Percentiles rank a stretch among this genome's conserved stretches.
phyloP scores from a whole-genome alignment of 2,113 vertebrate species.

The Pangasianodon hypophthalmus region DNA sequence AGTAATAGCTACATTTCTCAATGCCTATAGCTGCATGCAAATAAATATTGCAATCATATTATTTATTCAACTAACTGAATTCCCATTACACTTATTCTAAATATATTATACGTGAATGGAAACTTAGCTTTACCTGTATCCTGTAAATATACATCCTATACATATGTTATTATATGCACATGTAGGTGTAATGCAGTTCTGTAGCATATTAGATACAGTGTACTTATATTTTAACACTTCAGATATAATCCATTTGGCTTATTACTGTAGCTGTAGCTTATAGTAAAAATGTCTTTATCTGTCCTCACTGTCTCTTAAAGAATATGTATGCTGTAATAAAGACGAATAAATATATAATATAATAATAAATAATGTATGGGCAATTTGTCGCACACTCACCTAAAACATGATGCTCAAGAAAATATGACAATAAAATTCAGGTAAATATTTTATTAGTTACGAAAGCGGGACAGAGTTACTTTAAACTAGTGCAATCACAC shows the following conservation, averaged over 20 bases:
- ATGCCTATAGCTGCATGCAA: neutral
- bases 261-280: neutral
- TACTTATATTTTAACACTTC: neutral
- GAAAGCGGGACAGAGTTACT: neutral
- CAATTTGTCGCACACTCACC: neutral
- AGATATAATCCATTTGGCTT: neutral
- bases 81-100: neutral
- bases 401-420: neutral
- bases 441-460: neutral
- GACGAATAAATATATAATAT: neutral
- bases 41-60: neutral
- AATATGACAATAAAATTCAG: neutral
- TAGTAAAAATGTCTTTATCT: neutral
- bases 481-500: neutral
- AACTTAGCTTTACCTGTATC: neutral
- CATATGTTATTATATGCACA: neutral
- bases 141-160: neutral
- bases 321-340: neutral
- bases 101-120: neutral
- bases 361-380: neutral
- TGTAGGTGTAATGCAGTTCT: neutral
- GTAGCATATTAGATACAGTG: neutral
- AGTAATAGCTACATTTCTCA: neutral
- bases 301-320: neutral
- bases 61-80: neutral